Base-by-base conservation (phyloP, 2,797 vertebrate genomes). In the Peromyscus nudipes region DNA sequence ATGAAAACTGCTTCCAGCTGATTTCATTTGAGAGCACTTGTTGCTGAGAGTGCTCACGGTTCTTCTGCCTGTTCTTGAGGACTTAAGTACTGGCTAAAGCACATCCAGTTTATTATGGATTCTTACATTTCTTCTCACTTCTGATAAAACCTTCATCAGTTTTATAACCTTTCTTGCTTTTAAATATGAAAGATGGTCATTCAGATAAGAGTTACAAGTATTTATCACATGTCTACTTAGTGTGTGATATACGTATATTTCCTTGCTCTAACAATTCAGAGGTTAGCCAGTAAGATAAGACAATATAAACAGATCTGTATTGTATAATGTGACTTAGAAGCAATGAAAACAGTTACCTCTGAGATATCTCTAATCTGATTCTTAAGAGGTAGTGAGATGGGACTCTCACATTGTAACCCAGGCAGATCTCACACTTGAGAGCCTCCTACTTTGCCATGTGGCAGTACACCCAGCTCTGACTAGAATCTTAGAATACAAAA, bases 1-100 rank as follows among this genome's bases (percentile, higher is more conserved):
- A 99, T 99, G 99, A 99, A 99, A 99, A 99, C 99, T 98, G 97
- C 98, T 99, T 99, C 99, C 99, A 98, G 99, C 99, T 99, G 99
- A 99, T 98, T 99, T 99, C 99, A 99, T 99, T 98, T 99, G 99
- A 99, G 99, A 99, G 98, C 98, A 98, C 98, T 99, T 98, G 97
- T 97, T 98, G 98, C 97, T 97, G 92, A 94, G 98, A 98, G 97
- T 98, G 94, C 97, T 98, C 97, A 52, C 87, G 95, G 96, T 97
- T 98, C 96, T 98, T 97, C 69, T 96, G 96, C 96, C 97, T 98
- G 93, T 98, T 98, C 97, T 97, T 98, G 96, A 98, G 96, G 95
- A 98, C 98, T 98, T 98, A 98, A 95, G 21, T 0, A 57, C 94
- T 88, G 82, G 96, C 95, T 95, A 96, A 96, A 98, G 96, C 97